These are phyloP conservation scores for Drosophila infuscata DNA, from an alignment of 2,888 invertebrate genomes.

Conservation along the genomic window DNA sequence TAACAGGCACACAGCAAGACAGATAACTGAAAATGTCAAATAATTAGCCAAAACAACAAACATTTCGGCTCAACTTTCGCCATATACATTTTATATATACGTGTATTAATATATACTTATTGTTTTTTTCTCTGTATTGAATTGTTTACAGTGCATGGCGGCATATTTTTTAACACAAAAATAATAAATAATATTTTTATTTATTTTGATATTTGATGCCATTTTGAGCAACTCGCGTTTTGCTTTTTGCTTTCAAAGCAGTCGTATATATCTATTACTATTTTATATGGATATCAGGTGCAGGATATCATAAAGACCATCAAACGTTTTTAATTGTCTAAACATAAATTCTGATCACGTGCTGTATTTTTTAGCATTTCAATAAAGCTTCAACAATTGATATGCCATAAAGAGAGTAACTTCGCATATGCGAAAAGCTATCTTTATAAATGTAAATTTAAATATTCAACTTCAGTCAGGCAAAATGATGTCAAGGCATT, in stretches of 20 bases:
- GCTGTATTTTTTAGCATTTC: constrained; percentile 27
- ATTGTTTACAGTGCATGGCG: constrained; percentile 20
- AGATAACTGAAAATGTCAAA: constrained; percentile 37
- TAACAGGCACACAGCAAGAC: constrained; percentile 16
- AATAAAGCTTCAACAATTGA: constrained; percentile 30
- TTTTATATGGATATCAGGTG: background rate
- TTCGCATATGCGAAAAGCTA: constrained; percentile 30
- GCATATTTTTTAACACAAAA: constrained; percentile 49
- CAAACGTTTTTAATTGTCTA: background rate
- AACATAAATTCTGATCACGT: constrained; percentile 6
- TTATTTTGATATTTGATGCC: constrained; percentile 20
- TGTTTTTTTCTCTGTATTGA: constrained; percentile 16
- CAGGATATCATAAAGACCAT: constrained; percentile 15
- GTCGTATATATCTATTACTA: background rate
- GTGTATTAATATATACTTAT: constrained; percentile 4
- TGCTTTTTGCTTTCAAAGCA: background rate
- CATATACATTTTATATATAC: background rate
- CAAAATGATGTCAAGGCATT: constrained; percentile 73
- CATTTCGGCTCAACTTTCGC: constrained; percentile 47
- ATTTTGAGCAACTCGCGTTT: constrained; percentile 33
- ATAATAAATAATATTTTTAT: constrained; percentile 44
- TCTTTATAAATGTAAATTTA: constrained; percentile 47
- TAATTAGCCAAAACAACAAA: constrained; percentile 33
- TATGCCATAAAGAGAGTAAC: constrained; percentile 22
- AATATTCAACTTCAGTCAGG: constrained; percentile 22